Conservation (phyloP, 2,797 vertebrate genomes). For the Schizothorax lantsangensis region DNA sequence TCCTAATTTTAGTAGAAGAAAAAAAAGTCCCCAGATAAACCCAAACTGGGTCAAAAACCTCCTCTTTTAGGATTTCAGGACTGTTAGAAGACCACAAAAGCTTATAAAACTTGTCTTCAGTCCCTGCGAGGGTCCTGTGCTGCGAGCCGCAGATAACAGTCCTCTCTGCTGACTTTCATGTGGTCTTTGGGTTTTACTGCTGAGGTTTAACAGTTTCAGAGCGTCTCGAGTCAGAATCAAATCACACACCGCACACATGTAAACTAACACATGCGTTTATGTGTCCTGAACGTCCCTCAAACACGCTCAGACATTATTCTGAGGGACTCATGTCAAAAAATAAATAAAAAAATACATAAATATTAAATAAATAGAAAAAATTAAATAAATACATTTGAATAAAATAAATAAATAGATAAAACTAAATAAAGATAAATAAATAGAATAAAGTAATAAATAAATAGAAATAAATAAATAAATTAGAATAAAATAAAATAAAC, state of each 20-base stretch:
- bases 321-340: neutral
- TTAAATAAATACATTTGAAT: too few relatives aligned
- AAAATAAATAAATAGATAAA: too few relatives aligned
- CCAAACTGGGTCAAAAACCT: conserved; percentile 30
- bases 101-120: conserved; percentile 25
- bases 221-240: conserved; percentile 61
- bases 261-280: conserved; percentile 13
- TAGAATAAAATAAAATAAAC: too few relatives aligned
- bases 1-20: conserved; percentile 26
- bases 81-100: conserved; percentile 49
- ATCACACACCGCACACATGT: conserved; percentile 62
- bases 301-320: neutral
- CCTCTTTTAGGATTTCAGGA: conserved; percentile 36
- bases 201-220: conserved; percentile 42
- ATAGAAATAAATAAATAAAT: too few relatives aligned
- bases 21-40: conserved; percentile 43
- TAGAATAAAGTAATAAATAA: too few relatives aligned
- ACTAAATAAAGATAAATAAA: too few relatives aligned
- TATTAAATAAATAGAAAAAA: too few relatives aligned
- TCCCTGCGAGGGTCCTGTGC: conserved; percentile 17
- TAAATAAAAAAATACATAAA: too few relatives aligned
- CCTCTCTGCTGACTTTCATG: conserved; percentile 46
- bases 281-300: neutral
- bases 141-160: conserved; percentile 36
- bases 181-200: conserved; percentile 50